Base-by-base conservation (phyloP, 2,888 invertebrate species). In the Chydorus sphaericus region DNA sequence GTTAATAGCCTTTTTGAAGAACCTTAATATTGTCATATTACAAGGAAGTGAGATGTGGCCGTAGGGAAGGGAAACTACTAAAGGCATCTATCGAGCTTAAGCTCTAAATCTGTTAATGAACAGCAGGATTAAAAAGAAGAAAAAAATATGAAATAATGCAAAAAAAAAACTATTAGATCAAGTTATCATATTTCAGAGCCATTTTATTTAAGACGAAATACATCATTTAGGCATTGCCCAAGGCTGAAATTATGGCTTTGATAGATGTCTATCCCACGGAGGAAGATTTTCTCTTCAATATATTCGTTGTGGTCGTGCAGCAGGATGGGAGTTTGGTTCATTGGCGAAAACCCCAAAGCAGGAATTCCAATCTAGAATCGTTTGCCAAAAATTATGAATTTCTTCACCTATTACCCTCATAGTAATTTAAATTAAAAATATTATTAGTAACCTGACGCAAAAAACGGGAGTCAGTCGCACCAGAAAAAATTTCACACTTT, bases 221-320 rank as follows among this genome's bases (percentile, higher is more conserved):
- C n/a, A n/a, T n/a, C n/a, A n/a, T n/a, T n/a, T n/a, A n/a, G 29
- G 33, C 71, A 65, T 80, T 80, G 31, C 80, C 81, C 48, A 85
- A 68, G 39, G 78, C 75, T n/a, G 76, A 70, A 60, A 88, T 77
- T 30, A 89, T 68, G 61, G 79, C 75, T 61, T 74, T n/a, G 77
- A 68, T 87, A 94, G 61, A 91, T 81, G 38, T 80, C 75, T 58
- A 96, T 85, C 10, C 93, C 96, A 23, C 75, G 73, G 4, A 94
- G 69, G 71, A 88, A 94, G 4, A 80, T 77, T 11, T 80, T 77
- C 53, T 82, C 83, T 58, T 80, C 79, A 11, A 97, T 72, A 65
- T 76, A 87, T 68, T 97, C 96, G 67, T 97, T 80, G 67, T 94
- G 85, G 68, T 92, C 91, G 66, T 97, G 97, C 2, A 96, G 75